Percentiles rank a stretch among this genome's conserved stretches.
These are phyloP conservation scores for Acanthosepion esculentum DNA, from an alignment of 2,888 invertebrate genomes.

Conservation along the genomic window DNA sequence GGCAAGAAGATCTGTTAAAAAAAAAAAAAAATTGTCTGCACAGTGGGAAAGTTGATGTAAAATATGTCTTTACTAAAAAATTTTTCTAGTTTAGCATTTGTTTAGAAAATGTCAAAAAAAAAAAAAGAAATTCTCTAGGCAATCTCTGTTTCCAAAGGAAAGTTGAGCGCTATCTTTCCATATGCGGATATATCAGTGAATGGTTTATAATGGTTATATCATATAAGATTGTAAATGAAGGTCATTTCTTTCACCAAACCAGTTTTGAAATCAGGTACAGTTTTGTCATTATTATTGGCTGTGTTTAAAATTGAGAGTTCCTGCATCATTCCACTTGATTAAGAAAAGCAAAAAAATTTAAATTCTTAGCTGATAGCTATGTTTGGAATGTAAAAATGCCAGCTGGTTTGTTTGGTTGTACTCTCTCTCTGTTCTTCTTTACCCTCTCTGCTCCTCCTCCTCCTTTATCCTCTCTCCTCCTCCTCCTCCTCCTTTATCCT, in stretches of 20 bases:
- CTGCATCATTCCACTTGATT: neutral
- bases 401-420: neutral
- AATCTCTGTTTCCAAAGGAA: neutral
- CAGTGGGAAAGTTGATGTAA: neutral
- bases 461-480: too few species aligned
- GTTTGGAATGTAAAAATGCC: neutral
- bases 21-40: neutral
- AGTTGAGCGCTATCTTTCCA: neutral
- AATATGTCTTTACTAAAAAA: neutral
- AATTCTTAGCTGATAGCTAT: neutral
- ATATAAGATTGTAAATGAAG: neutral
- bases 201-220: neutral
- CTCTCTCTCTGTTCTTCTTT: too few species aligned
- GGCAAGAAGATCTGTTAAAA: neutral
- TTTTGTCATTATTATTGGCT: constrained; percentile 4
- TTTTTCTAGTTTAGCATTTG: neutral
- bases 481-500: too few species aligned
- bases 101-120: neutral
- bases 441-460: neutral
- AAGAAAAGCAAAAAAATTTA: neutral
- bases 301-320: neutral
- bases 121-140: neutral
- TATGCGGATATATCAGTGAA: neutral
- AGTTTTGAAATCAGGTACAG: constrained; percentile 4
- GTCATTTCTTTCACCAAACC: neutral